Percentiles rank a stretch among this genome's conserved stretches.
These are phyloP conservation scores for Thereva nobilitata DNA, from an alignment of 2,888 invertebrate species.

Conservation along the genomic window DNA sequence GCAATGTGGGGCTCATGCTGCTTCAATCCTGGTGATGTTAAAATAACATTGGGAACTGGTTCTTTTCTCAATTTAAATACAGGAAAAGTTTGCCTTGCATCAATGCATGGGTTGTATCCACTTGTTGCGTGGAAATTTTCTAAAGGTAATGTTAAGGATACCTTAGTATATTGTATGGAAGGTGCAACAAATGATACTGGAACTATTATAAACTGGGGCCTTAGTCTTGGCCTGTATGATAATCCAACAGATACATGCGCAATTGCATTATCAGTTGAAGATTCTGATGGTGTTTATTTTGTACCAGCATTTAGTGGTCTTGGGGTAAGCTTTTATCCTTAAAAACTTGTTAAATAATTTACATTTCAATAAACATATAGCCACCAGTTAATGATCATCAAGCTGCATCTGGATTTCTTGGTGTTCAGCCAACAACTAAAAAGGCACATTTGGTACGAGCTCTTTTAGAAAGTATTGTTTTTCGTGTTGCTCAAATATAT, in stretches of 20 bases:
- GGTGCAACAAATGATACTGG: conserved; percentile 89
- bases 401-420: conserved; percentile 81
- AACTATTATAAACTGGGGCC: conserved; percentile 83
- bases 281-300: conserved; percentile 80
- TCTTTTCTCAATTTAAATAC: conserved; percentile 87
- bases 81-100: conserved; percentile 74
- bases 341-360: background rate
- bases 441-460: conserved; percentile 81
- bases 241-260: conserved; percentile 68
- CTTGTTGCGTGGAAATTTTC: conserved; percentile 78
- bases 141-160: conserved; percentile 53
- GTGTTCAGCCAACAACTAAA: conserved; percentile 68
- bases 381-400: conserved; percentile 86
- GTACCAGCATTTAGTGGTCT: conserved; percentile 88
- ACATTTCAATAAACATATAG: conserved; percentile 58
- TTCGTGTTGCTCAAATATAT: conserved; percentile 78
- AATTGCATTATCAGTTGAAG: conserved; percentile 69
- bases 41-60: conserved; percentile 90
- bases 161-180: conserved; percentile 76
- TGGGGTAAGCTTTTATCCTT: conserved; percentile 64
- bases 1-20: conserved; percentile 88
- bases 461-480: conserved; percentile 83
- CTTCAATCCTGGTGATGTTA: conserved; percentile 76
- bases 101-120: conserved; percentile 85
- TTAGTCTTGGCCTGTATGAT: conserved; percentile 68